A percentile compares a stretch with the other conserved stretches of the same genome.
Conservation (phyloP, 2,888 invertebrate genomes). For the Patella pellucida region DNA sequence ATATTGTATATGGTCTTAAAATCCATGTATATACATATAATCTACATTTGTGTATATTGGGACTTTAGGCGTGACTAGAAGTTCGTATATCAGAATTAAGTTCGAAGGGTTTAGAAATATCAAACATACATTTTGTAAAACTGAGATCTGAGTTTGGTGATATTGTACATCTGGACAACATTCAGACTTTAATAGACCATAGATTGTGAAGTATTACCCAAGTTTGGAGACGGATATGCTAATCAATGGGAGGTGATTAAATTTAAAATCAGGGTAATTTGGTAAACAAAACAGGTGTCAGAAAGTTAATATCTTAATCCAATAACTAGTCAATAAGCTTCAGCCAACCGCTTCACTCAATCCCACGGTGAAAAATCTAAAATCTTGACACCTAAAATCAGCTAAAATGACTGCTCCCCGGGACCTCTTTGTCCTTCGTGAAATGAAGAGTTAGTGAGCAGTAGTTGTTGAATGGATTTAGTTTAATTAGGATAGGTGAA, state of each 20-base stretch:
- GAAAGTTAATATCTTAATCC: slow-evolving; percentile 9
- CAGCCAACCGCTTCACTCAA: not conserved
- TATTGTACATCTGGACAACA: too few relatives aligned
- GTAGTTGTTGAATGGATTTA: slow-evolving; percentile 4
- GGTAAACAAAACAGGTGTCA: slow-evolving; percentile 7
- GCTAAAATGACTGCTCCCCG: slow-evolving; percentile 7
- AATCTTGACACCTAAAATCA: slow-evolving; percentile 2
- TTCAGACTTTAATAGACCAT: too few relatives aligned
- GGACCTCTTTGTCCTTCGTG: not conserved
- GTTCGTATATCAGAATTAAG: too few relatives aligned
- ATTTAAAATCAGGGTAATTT: slow-evolving; percentile 7
- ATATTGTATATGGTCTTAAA: too few relatives aligned
- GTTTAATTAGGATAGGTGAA: not conserved
- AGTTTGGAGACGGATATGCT: slow-evolving; percentile 3
- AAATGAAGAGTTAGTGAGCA: slow-evolving; percentile 9
- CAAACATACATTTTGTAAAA: too few relatives aligned
- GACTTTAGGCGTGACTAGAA: too few relatives aligned
- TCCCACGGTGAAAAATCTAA: not conserved
- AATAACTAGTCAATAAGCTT: not conserved
- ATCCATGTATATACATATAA: too few relatives aligned
- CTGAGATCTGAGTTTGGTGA: too few relatives aligned
- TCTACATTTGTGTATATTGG: too few relatives aligned
- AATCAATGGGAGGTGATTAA: slow-evolving; percentile 2
- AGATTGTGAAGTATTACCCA: not conserved
- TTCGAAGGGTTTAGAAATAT: too few relatives aligned